phyloP scores from a whole-genome alignment of 2,113 vertebrate species.

The Bombycilla garrulus region DNA sequence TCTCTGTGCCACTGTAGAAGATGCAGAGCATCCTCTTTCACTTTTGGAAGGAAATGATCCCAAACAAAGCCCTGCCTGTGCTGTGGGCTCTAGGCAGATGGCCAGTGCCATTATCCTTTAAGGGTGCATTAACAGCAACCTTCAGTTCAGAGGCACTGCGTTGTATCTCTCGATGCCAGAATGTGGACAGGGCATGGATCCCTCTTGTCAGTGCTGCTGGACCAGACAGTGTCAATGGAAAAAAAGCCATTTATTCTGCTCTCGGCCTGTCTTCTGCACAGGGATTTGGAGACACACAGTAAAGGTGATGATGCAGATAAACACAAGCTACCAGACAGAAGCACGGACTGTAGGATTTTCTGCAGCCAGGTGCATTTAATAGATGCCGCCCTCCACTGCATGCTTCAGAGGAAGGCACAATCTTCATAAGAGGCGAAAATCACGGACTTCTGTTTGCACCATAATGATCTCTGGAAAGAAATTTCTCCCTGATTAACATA shows the following conservation, averaged over 20 bases:
- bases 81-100: neutral
- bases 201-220: neutral
- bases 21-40: conserved; percentile 13
- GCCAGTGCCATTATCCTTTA: neutral
- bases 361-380: neutral
- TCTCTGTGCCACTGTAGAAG: neutral
- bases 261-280: neutral
- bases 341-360: neutral
- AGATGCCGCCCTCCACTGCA: neutral
- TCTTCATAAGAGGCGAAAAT: neutral
- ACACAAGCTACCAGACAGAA: neutral
- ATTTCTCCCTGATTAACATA: neutral
- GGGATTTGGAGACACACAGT: neutral
- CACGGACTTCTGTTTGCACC: neutral
- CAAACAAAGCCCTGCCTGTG: neutral
- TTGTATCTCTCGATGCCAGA: neutral
- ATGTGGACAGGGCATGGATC: neutral
- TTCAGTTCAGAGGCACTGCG: neutral
- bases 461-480: neutral
- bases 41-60: neutral
- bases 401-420: neutral
- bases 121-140: neutral
- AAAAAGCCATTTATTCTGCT: neutral
- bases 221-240: neutral
- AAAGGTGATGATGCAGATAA: neutral